Percentiles rank a stretch among this genome's conserved stretches.
Evolutionary conservation across 2,888 invertebrate genomes (phyloP).

Genomic region (Apamea crenata): DNA sequence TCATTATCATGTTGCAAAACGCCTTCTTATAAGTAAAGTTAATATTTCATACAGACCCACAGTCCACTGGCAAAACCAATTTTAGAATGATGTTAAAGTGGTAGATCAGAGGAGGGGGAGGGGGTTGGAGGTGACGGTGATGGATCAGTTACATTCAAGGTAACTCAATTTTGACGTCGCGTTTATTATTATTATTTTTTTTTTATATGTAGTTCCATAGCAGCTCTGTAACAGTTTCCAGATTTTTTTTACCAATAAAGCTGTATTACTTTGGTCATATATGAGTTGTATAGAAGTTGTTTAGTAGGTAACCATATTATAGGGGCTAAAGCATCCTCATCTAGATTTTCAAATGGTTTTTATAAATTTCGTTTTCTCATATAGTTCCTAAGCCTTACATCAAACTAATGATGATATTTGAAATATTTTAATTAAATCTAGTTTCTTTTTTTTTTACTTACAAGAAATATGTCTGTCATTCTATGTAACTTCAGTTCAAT

Average conservation of each 20-base stretch:
- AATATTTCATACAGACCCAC: not conserved
- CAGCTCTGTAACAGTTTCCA: not conserved
- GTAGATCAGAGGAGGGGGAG: not conserved
- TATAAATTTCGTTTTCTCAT: not conserved
- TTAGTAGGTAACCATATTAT: not conserved
- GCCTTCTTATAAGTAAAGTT: not conserved
- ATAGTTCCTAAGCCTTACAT: not conserved
- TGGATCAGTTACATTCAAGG: no score
- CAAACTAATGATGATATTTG: not conserved
- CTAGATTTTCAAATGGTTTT: not conserved
- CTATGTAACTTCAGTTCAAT: not conserved
- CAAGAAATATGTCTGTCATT: no score
- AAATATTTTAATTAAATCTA: not conserved
- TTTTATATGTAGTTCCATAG: not conserved
- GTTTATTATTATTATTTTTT: not conserved
- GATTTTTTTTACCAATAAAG: not conserved
- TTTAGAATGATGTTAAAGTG: not conserved
- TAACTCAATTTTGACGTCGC: no score
- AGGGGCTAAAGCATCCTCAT: not conserved
- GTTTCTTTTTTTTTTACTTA: not conserved
- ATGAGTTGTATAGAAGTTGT: not conserved
- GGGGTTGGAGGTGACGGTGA: no score
- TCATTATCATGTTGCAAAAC: not conserved
- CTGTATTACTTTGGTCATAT: not conserved
- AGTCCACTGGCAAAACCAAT: not conserved